Evolutionary conservation across 53 echinoderm and acorn worm genomes (phyloP).

Genomic region (Apostichopus leukothele): DNA sequence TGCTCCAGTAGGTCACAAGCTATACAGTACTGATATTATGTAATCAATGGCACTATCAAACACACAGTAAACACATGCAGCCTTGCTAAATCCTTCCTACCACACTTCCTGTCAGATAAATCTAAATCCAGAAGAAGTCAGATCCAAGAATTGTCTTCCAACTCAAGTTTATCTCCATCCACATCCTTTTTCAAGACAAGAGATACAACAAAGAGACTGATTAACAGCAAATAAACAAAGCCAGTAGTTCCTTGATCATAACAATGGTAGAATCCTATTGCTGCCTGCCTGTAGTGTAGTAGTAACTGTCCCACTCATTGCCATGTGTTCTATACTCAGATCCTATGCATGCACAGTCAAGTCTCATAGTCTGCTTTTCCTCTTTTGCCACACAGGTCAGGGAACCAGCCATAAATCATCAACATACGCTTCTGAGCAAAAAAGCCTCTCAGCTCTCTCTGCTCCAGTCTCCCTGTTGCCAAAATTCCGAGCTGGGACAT

Average conservation of each 20-base stretch:
- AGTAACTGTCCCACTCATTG: background rate
- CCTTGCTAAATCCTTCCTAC: background rate
- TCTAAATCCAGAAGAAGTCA: background rate
- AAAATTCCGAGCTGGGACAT: slow-evolving; percentile 47
- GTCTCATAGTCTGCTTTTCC: background rate
- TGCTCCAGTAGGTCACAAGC: too few species aligned
- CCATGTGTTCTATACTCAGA: background rate
- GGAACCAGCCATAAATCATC: slow-evolving; percentile 35
- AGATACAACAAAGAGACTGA: background rate
- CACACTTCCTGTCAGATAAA: slow-evolving; percentile 13
- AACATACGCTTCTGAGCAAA: slow-evolving; percentile 11
- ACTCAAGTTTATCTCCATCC: background rate
- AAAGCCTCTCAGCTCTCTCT: slow-evolving; percentile 10
- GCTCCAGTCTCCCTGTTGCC: slow-evolving; percentile 23
- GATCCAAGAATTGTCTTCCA: background rate
- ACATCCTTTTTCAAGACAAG: background rate
- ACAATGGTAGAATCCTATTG: background rate
- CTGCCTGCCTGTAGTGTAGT: background rate
- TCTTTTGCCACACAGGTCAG: slow-evolving; percentile 25
- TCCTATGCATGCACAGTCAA: background rate
- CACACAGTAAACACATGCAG: too few species aligned
- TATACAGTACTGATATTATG: background rate
- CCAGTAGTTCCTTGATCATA: background rate
- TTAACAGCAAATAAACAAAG: background rate
- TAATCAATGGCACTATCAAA: background rate